phyloP scores from a whole-genome alignment of 1,140 invertebrate genomes.

The Drosophila azteca region DNA sequence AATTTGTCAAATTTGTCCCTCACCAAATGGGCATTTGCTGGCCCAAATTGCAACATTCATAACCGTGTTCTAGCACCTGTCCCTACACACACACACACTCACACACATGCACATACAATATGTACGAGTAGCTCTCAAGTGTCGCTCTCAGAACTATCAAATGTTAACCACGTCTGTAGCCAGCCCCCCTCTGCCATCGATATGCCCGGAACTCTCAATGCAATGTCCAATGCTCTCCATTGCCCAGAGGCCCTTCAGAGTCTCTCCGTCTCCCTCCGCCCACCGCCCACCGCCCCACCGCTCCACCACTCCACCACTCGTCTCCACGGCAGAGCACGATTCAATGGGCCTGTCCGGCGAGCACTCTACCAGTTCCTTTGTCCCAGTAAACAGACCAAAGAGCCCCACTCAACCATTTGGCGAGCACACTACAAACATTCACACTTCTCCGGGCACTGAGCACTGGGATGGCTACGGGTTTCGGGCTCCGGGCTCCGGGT shows the following conservation, averaged over 20 bases:
- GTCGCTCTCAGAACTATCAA: slow-evolving; percentile 38
- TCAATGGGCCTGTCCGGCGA: slow-evolving; percentile 67
- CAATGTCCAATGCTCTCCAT: slow-evolving; percentile 47
- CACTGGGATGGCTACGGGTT: slow-evolving; percentile 7
- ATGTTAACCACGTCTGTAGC: slow-evolving; percentile 23
- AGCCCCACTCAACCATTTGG: slow-evolving; percentile 55
- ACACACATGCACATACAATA: slow-evolving; percentile 6
- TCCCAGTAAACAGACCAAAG: slow-evolving; percentile 67
- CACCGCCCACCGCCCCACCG: no score
- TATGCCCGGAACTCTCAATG: slow-evolving; percentile 40
- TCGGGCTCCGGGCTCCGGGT: slow-evolving; percentile 12
- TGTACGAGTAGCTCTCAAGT: slow-evolving; percentile 2
- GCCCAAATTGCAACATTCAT: slow-evolving; percentile 21
- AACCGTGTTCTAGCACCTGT: slow-evolving; percentile 6
- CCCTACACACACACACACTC: slow-evolving; percentile 3
- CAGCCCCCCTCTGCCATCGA: slow-evolving; percentile 31
- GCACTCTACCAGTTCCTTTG: slow-evolving; percentile 71
- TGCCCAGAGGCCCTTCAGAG: slow-evolving; percentile 27
- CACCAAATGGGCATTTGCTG: background rate
- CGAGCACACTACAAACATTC: slow-evolving; percentile 52
- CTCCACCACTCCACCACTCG: background rate
- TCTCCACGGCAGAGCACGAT: slow-evolving; percentile 44
- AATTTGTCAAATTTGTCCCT: background rate
- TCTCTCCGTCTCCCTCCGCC: slow-evolving; percentile 8
- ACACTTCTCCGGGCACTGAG: slow-evolving; percentile 25